These are phyloP conservation scores for Calephelis virginiensis DNA, from an alignment of 1,140 invertebrate species.

Conservation along the genomic window DNA sequence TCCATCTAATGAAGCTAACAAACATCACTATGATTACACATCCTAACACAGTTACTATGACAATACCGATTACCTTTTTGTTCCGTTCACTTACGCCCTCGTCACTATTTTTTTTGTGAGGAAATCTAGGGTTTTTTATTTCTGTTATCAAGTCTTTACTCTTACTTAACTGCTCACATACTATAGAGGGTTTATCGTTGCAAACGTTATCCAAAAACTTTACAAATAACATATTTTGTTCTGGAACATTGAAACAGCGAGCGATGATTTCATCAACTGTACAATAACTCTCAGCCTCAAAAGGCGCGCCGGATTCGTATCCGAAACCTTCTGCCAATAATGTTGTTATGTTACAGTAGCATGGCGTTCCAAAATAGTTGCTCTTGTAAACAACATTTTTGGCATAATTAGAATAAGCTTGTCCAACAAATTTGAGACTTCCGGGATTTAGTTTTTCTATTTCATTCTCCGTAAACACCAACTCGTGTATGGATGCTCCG, in stretches of 20 bases:
- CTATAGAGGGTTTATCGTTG: constrained; percentile 62
- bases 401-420: constrained; percentile 65
- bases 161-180: constrained; percentile 68
- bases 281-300: constrained; percentile 82
- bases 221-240: constrained; percentile 81
- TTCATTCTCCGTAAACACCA: constrained; percentile 82
- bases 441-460: constrained; percentile 75
- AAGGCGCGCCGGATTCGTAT: constrained; percentile 53
- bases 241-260: constrained; percentile 81
- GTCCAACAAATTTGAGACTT: constrained; percentile 79
- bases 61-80: constrained; percentile 66
- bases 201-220: constrained; percentile 83
- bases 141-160: constrained; percentile 55
- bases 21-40: constrained; percentile 59
- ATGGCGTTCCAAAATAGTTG: constrained; percentile 82
- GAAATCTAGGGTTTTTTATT: constrained; percentile 70
- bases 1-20: constrained; percentile 60
- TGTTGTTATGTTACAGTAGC: constrained; percentile 80
- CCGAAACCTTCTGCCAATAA: constrained; percentile 79
- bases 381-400: constrained; percentile 77
- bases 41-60: constrained; percentile 56
- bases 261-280: constrained; percentile 79
- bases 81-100: constrained; percentile 46
- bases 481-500: constrained; percentile 69
- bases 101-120: constrained; percentile 56